Evolutionary conservation across 2,797 vertebrate species (phyloP).

Genomic region (Kryptolebias ocellatus): DNA sequence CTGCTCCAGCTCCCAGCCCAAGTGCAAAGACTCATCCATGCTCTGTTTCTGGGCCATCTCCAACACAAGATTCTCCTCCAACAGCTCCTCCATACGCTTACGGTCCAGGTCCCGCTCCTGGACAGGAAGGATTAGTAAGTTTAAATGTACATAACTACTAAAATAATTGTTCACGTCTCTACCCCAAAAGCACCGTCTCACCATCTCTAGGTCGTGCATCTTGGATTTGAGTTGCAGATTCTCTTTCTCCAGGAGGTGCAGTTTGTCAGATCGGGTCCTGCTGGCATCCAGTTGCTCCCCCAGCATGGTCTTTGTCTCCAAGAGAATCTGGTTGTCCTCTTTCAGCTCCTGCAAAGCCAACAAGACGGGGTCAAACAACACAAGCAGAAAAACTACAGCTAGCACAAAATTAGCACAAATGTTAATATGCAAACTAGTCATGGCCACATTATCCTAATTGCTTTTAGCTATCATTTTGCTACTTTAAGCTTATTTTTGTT

Average conservation of each 20-base stretch:
- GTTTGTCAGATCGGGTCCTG: conserved; percentile 92
- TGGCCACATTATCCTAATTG: no score
- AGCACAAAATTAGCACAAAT: background rate
- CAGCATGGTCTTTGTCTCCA: conserved; percentile 97
- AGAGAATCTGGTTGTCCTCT: conserved; percentile 96
- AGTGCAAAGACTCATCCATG: conserved; percentile 97
- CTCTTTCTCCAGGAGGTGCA: conserved; percentile 96
- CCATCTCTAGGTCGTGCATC: conserved; percentile 97
- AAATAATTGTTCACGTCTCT: background rate
- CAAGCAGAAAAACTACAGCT: background rate
- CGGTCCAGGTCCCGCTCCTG: conserved; percentile 95
- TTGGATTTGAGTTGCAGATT: conserved; percentile 96
- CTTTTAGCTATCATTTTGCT: no score
- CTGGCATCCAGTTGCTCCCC: conserved; percentile 93
- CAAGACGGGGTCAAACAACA: conserved; percentile 6
- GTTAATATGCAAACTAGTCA: background rate
- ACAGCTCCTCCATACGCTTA: conserved; percentile 94
- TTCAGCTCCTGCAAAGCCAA: conserved; percentile 89
- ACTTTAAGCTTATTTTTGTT: no score
- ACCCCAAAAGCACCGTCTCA: conserved; percentile 63
- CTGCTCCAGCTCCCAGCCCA: conserved; percentile 98
- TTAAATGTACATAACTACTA: background rate
- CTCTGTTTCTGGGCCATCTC: conserved; percentile 99
- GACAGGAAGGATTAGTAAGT: background rate
- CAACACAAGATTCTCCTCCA: conserved; percentile 96